Evolutionary conservation across 1,140 invertebrate species (phyloP).

Genomic region (Drosophila novamexicana): DNA sequence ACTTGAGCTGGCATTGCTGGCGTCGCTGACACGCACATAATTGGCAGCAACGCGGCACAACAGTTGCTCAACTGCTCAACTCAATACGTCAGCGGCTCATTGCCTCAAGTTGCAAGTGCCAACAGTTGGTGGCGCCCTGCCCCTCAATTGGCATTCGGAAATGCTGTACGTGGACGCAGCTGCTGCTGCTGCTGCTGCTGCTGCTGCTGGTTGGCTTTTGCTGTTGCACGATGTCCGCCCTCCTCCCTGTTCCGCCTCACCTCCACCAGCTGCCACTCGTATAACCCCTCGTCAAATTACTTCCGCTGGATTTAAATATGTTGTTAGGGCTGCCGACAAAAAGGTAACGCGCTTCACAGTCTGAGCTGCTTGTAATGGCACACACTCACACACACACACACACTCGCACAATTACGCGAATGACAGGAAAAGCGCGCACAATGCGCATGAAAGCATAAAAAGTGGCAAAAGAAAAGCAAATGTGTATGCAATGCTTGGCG

Average conservation of each 20-base stretch:
- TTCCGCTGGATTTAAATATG: slow-evolving; percentile 80
- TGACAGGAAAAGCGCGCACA: slow-evolving; percentile 78
- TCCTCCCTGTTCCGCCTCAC: not conserved
- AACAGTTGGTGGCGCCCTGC: slow-evolving; percentile 32
- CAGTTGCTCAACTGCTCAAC: slow-evolving; percentile 45
- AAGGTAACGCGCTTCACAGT: slow-evolving; percentile 60
- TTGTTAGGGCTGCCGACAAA: slow-evolving; percentile 69
- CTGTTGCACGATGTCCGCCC: not conserved
- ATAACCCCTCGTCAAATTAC: slow-evolving; percentile 63
- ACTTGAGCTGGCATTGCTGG: slow-evolving; percentile 18
- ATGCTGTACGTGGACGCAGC: slow-evolving; percentile 34
- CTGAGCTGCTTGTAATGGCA: slow-evolving; percentile 64
- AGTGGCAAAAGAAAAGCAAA: slow-evolving; percentile 57
- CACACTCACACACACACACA: slow-evolving; percentile 29
- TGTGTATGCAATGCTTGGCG: slow-evolving; percentile 62
- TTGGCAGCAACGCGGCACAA: slow-evolving; percentile 49
- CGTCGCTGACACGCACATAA: slow-evolving; percentile 66
- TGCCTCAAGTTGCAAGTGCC: slow-evolving; percentile 27
- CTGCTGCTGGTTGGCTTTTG: too few relatives aligned
- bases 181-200: too few relatives aligned
- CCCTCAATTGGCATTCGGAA: slow-evolving; percentile 68
- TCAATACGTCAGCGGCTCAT: slow-evolving; percentile 44
- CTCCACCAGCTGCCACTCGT: not conserved
- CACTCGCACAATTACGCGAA: slow-evolving; percentile 71
- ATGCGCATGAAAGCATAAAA: slow-evolving; percentile 77